Conservation (phyloP, 1,140 invertebrate species). For the Drosophila lowei region DNA sequence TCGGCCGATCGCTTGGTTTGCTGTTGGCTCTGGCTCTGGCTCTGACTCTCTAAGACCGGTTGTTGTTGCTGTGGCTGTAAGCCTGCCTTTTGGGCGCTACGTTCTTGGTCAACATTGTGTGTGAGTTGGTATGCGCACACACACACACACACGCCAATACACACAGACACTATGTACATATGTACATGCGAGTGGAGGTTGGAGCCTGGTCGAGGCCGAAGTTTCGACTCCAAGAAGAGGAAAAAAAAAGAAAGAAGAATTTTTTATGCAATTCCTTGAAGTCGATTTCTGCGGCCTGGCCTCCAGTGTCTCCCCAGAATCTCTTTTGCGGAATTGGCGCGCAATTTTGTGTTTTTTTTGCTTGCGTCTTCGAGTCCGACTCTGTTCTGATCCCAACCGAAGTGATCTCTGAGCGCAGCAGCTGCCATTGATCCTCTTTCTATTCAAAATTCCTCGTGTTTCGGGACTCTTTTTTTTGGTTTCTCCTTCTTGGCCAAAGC, state of each 20-base stretch:
- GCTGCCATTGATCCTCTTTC: slow-evolving; percentile 52
- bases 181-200: slow-evolving; percentile 32
- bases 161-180: slow-evolving; percentile 12
- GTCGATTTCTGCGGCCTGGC: slow-evolving; percentile 53
- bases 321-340: slow-evolving; percentile 70
- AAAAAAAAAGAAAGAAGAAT: slow-evolving; percentile 36
- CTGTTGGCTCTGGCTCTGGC: too few species aligned
- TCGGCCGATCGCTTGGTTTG: slow-evolving; percentile 29
- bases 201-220: slow-evolving; percentile 72
- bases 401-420: slow-evolving; percentile 29
- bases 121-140: slow-evolving; percentile 21
- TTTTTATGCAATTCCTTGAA: slow-evolving; percentile 80
- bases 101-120: slow-evolving; percentile 71
- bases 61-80: slow-evolving; percentile 55
- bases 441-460: slow-evolving; percentile 49
- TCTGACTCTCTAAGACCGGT: slow-evolving; percentile 69
- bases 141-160: neutral
- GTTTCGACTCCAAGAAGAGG: slow-evolving; percentile 50
- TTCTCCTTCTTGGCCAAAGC: slow-evolving; percentile 23
- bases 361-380: too few species aligned
- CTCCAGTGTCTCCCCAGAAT: slow-evolving; percentile 48
- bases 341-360: slow-evolving; percentile 40
- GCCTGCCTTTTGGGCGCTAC: slow-evolving; percentile 57
- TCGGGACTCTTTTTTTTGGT: slow-evolving; percentile 8
- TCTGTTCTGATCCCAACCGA: slow-evolving; percentile 17